Evolutionary conservation across 2,888 invertebrate genomes (phyloP), one percentile per base, ranked within the genome.

Genomic region (Abrostola tripartita): DNA sequence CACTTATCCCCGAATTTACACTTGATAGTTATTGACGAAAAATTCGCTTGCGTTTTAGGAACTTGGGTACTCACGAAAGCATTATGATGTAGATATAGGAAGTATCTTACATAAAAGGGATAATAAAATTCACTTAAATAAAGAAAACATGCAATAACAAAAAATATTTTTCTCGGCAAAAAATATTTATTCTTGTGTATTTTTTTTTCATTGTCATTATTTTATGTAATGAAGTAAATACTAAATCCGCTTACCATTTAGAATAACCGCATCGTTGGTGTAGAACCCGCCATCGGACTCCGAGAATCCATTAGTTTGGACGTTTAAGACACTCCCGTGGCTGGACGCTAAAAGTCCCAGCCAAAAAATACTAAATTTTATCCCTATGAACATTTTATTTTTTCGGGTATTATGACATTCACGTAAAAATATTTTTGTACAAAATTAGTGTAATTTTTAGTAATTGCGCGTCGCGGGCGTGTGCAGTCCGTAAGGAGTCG

Each of bases 401-500:
- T 60, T 72, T 74, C 58, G 49, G 52, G 74, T 53, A 55, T 68
- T 77, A 76, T 57, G 79, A 79, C 88, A 90, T 90, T 85, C 85
- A 90, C 88, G 77, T 70, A 69, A 65, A 77, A 53, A 79, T 69
- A 69, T 62, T 42, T 60, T 54, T 64, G n/a, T 65, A 62, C 70
- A 67, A 75, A 73, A 70, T 62, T 61, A 59, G 61, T 57, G 51
- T 66, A 63, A 64, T 68, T 49, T 53, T 57, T 64, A 36, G 42
- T 69, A 47, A 68, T 76, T 77, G 78, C 89, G 88, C 88, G 88
- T 71, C 86, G 89, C 88, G 87, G 84, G 86, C 87, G 87, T 90
- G 93, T 93, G 89, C 86, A 90, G 83, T 88, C 82, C 89, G 85
- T 86, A 86, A 92, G 92, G 92, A 92, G 92, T 87, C 92, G 86